Evolutionary conservation across 2,113 vertebrate species (phyloP).

Genomic region (Platycercus adscitus): DNA sequence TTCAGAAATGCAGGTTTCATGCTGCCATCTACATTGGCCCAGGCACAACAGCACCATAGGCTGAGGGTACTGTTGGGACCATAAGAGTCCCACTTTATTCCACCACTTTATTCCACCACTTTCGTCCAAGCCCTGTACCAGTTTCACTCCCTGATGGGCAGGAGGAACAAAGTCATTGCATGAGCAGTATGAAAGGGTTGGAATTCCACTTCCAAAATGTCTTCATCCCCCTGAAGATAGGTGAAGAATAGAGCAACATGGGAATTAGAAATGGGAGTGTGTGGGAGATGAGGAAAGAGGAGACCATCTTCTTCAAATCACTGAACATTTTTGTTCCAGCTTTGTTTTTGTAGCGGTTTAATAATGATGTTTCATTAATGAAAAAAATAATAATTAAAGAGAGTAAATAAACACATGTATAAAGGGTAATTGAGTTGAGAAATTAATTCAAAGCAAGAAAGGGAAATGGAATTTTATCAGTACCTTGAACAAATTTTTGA

Average conservation of each 20-base stretch:
- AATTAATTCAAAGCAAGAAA: neutral
- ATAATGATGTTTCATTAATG: neutral
- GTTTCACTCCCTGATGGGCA: neutral
- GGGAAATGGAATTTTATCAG: neutral
- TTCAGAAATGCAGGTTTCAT: neutral
- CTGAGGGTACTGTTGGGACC: neutral
- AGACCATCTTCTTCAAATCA: neutral
- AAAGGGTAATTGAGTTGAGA: neutral
- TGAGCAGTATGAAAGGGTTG: neutral
- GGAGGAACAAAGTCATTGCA: neutral
- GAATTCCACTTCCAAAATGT: neutral
- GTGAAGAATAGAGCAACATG: neutral
- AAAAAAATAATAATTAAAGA: neutral
- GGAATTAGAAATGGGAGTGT: neutral
- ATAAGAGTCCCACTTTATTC: neutral
- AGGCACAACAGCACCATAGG: neutral
- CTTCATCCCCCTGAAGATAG: neutral
- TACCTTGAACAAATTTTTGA: neutral
- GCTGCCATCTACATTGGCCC: fast-evolving
- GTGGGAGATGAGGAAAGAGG: neutral
- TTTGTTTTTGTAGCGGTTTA: neutral
- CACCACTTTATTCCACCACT: neutral
- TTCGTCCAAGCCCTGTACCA: neutral
- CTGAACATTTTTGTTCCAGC: neutral
- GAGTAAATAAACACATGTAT: neutral